Evolutionary conservation across 2,113 vertebrate genomes (phyloP), one percentile per base, ranked within the genome.

Genomic region (Anguilla japonica): DNA sequence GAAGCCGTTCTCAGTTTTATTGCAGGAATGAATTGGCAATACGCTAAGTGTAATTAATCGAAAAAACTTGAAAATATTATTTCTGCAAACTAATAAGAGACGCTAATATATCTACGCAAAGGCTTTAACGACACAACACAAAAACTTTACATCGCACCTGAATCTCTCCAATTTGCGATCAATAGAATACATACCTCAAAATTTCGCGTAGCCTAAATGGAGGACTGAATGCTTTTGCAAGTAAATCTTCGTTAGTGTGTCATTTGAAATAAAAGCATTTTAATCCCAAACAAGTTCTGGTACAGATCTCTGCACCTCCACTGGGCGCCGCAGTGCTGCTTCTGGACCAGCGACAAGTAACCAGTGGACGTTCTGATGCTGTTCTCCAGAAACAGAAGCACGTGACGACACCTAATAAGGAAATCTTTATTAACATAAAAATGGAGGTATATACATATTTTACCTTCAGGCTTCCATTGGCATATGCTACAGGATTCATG

Each of bases 401-500:
- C 41, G 82, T 83, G 86, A 87, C 67, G 8, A 60, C 20, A 34
- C 81, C 86, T 53, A 79, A 83, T 79, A 87, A 40, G 86, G 71
- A 78, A 71, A 84, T 43, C n/a, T 43, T 34, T n/a, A 75, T 71
- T 84, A 67, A n/a, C 57, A 40, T 71, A 63, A 67, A 57, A 71
- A 22, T 26, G 41, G 56, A 84, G 29, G 34, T 41, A 67, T 84
- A 40, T 67, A 41, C 56, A 84, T 40, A 71, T 84, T 71, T 43
- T 41, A 14, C 83, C 63, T 39, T 15, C 39, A 11, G 5, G 39
- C 1, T 22, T 26, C 26, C 63, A 41, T 22, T 20, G 8, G 26
- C 29, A 18, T 84, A 67, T 84, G 20, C 13, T 22, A 22, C 34
- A 84, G 26, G 13, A 18, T 29, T 14, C 40, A 13, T 40, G 29